These are phyloP conservation scores for Geotrypetes seraphini DNA, from an alignment of 2,797 vertebrate genomes.

Conservation along the genomic window DNA sequence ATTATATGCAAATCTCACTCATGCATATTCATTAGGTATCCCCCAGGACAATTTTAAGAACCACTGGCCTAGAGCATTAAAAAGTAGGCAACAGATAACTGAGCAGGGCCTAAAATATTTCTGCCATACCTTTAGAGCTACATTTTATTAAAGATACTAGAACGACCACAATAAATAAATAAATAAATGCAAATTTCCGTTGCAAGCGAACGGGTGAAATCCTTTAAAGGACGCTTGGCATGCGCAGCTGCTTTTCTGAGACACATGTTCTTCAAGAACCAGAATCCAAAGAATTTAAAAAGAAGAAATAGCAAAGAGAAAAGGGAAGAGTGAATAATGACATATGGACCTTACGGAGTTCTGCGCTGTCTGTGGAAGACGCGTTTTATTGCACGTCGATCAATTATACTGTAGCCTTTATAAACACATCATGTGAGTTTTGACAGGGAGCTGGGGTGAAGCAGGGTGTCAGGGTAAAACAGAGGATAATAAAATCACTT, in stretches of 20 bases:
- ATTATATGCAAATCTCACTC: too few relatives aligned
- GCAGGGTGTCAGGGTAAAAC: slow-evolving; percentile 72
- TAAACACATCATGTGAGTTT: slow-evolving; percentile 91
- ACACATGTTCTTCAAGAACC: not conserved
- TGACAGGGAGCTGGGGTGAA: slow-evolving; percentile 82
- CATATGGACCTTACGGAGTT: slow-evolving; percentile 41
- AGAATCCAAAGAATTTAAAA: not conserved
- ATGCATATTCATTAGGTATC: too few relatives aligned
- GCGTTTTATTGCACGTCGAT: slow-evolving; percentile 55
- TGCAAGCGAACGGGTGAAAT: too few relatives aligned
- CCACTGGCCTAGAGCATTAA: too few relatives aligned
- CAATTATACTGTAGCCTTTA: slow-evolving; percentile 67
- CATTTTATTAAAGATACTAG: too few relatives aligned
- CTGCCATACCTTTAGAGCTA: too few relatives aligned
- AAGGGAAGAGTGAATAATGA: slow-evolving; percentile 30
- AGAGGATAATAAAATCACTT: slow-evolving; percentile 96
- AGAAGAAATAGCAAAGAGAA: slow-evolving; percentile 13
- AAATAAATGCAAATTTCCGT: too few relatives aligned
- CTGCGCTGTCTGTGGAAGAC: slow-evolving; percentile 34
- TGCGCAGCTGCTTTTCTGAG: slow-evolving; percentile 5
- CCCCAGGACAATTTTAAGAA: too few relatives aligned
- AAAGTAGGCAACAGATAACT: too few relatives aligned
- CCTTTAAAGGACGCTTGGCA: too few relatives aligned
- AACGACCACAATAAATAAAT: too few relatives aligned
- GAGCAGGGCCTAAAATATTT: too few relatives aligned